Evolutionary conservation across 2,888 invertebrate species (phyloP), one percentile per base, ranked within the genome.

Genomic region (Lomographa bimaculata): DNA sequence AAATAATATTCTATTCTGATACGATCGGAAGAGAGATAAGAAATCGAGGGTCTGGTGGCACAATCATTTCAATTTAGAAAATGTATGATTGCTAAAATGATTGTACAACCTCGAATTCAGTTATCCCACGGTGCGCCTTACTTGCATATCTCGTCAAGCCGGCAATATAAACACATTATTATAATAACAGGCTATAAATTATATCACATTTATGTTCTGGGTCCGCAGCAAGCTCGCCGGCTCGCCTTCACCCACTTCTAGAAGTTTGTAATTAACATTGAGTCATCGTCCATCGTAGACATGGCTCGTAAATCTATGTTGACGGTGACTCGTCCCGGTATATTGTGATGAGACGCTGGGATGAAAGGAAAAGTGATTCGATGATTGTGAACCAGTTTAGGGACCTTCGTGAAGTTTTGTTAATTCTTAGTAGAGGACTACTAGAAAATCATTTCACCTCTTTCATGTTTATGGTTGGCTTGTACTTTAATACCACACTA

Each of bases 211-310:
- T n/a, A n/a, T n/a, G n/a, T n/a, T n/a, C n/a, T n/a, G n/a, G 18
- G 20, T 14, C 18, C 5, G 14, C 4, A 17, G 29, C n/a, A 16
- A 38, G 43, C 24, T 25, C 23, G 36, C 29, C 30, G 45, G 77
- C 44, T 76, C 62, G 67, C 80, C 80, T 81, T 81, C 79, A 79
- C 81, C 78, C 61, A 79, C 74, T 61, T 77, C 64, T 59, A 55
- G 50, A 65, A 63, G 63, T 47, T 46, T 23, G 23, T 38, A 35
- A 44, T 32, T 10, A 45, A 23, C 28, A 28, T 42, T 60, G 62
- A 67, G 44, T 61, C 66, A 64, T 53, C 57, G 50, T 30, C 60
- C 66, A 64, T 53, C 57, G 50, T 30, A 6, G 21, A 41, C 12
- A 37, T 19, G 29, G 7, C 10, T 32, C 41, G 36, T 48, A 41